Evolutionary conservation across 2,888 invertebrate genomes (phyloP).

Genomic region (Cheilosia scutellata): DNA sequence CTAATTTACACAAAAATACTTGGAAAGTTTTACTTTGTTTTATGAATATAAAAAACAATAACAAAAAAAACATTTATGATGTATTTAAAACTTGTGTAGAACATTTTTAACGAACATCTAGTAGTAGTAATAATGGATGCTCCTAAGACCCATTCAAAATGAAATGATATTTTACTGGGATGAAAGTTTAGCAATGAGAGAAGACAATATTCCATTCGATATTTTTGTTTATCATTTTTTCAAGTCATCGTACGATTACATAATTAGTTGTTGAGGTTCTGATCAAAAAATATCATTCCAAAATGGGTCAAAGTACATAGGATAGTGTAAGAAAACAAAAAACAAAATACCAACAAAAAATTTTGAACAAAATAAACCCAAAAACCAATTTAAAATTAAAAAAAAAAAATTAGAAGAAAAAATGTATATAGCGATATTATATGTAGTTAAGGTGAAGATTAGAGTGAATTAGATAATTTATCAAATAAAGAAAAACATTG

Average conservation of each 20-base stretch:
- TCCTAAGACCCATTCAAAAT: slow-evolving; percentile 77
- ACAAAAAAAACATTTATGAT: slow-evolving; percentile 28
- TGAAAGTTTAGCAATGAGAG: slow-evolving; percentile 10
- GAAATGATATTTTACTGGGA: slow-evolving; percentile 77
- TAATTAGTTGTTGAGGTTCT: slow-evolving; percentile 78
- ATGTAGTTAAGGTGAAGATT: slow-evolving; percentile 34
- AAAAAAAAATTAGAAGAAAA: slow-evolving; percentile 75
- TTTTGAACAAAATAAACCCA: slow-evolving; percentile 60
- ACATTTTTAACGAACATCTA: slow-evolving; percentile 67
- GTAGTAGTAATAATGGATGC: slow-evolving; percentile 69
- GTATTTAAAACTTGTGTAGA: slow-evolving; percentile 61
- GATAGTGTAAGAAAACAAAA: slow-evolving; percentile 74
- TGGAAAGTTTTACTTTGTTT: slow-evolving; percentile 25
- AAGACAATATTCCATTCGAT: slow-evolving; percentile 24
- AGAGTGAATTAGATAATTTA: slow-evolving; percentile 23
- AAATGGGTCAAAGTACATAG: slow-evolving; percentile 82
- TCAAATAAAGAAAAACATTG: slow-evolving; percentile 37
- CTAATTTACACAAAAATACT: slow-evolving; percentile 46
- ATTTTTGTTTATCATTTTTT: slow-evolving; percentile 35
- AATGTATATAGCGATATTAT: slow-evolving; percentile 55
- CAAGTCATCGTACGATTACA: slow-evolving; percentile 77
- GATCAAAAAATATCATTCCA: slow-evolving; percentile 84
- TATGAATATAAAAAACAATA: slow-evolving; percentile 8
- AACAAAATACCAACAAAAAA: slow-evolving; percentile 67
- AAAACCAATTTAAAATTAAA: slow-evolving; percentile 70